Evolutionary conservation across 2,113 vertebrate genomes (phyloP).

Genomic region (Marmota monax): DNA sequence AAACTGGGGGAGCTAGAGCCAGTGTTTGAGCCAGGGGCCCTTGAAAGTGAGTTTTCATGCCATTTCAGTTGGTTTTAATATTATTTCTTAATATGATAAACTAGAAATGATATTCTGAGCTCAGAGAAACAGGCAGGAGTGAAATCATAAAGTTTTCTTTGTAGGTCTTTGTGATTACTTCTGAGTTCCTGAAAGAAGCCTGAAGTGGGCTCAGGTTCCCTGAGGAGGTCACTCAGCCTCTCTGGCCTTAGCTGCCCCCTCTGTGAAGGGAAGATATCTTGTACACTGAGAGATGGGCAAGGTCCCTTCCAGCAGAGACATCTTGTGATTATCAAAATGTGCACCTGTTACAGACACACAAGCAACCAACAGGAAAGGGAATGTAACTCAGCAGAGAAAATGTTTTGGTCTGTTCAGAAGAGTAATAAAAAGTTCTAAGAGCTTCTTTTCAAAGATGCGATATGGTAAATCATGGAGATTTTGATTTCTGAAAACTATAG

Average conservation of each 20-base stretch:
- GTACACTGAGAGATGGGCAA: neutral
- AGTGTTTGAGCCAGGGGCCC: slow-evolving; percentile 77
- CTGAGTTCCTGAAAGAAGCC: neutral
- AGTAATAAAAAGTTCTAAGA: neutral
- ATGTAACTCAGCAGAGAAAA: slow-evolving; percentile 54
- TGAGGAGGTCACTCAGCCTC: neutral
- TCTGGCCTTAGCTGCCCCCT: neutral
- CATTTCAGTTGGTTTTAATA: neutral
- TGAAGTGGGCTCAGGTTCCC: neutral
- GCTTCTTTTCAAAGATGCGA: slow-evolving; percentile 61
- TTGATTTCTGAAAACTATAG: slow-evolving; percentile 66
- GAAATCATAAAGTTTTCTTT: neutral
- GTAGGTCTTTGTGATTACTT: neutral
- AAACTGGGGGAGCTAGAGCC: neutral
- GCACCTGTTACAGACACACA: neutral
- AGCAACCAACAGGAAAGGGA: slow-evolving; percentile 31
- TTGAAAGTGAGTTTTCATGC: slow-evolving; percentile 39
- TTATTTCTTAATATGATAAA: neutral
- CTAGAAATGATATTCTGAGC: slow-evolving; percentile 57
- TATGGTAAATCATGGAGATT: slow-evolving; percentile 74
- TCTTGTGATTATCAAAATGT: neutral
- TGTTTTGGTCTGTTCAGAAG: slow-evolving; percentile 72
- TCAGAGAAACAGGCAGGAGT: slow-evolving; percentile 30
- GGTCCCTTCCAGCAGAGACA: neutral
- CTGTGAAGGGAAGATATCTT: neutral